Percentiles rank a stretch among this genome's conserved stretches.
Conservation (phyloP, 2,113 vertebrate species). For the Pomatorhinus ruficollis region DNA sequence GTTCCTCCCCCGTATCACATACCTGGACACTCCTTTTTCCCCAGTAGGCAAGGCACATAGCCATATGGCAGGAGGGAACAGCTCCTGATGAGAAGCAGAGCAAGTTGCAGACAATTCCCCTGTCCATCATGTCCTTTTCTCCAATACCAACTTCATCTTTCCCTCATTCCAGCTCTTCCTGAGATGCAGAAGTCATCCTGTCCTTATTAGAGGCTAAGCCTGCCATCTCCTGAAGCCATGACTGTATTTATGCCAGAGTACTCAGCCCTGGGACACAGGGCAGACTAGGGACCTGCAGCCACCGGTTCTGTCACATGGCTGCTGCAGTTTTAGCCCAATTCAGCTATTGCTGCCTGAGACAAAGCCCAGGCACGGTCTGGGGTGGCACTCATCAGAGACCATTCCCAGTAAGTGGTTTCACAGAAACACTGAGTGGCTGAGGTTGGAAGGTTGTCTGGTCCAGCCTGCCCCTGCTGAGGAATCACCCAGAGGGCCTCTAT, state of each 20-base stretch:
- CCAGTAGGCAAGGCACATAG: neutral
- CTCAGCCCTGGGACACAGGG: neutral
- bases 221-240: neutral
- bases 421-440: neutral
- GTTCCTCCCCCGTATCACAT: neutral
- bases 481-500: neutral
- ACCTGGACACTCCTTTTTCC: neutral
- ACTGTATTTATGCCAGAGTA: neutral
- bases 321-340: neutral
- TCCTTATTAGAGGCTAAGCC: neutral
- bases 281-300: neutral
- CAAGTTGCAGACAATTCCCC: neutral
- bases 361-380: neutral
- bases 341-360: neutral
- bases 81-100: neutral
- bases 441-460: neutral
- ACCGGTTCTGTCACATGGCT: neutral
- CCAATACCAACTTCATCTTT: neutral
- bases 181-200: neutral
- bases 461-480: neutral
- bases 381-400: neutral
- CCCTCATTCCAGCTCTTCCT: neutral
- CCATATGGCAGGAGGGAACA: neutral
- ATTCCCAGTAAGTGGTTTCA: neutral
- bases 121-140: neutral